Conservation (phyloP, 1,140 invertebrate genomes). For the Euglossa dilemma region DNA sequence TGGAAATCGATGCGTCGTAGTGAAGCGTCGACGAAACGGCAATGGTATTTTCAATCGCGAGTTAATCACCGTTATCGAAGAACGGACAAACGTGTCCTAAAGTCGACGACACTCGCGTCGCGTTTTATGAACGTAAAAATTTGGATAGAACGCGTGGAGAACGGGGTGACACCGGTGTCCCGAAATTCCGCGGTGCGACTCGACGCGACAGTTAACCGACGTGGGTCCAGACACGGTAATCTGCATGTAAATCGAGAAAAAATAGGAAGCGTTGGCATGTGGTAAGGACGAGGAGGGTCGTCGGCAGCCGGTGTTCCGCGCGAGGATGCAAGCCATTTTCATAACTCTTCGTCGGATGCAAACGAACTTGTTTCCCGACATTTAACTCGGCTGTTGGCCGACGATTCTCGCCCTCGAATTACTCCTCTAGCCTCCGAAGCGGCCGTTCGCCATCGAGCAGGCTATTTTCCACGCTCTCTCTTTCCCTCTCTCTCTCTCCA, state of each 20-base stretch:
- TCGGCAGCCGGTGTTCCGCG: background rate
- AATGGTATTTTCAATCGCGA: no score
- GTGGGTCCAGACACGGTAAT: conserved; percentile 30
- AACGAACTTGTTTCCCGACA: background rate
- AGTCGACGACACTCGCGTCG: no score
- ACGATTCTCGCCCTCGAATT: background rate
- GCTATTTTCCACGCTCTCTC: background rate
- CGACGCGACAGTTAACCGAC: background rate
- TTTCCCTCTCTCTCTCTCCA: no score
- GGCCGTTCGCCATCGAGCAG: background rate
- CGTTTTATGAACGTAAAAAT: no score
- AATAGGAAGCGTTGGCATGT: conserved; percentile 41
- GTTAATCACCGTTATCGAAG: no score
- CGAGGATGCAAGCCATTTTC: background rate
- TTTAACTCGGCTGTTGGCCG: background rate
- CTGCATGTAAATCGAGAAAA: conserved; percentile 64
- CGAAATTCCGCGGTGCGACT: no score
- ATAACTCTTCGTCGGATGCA: background rate
- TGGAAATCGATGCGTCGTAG: no score
- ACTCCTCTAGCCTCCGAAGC: background rate
- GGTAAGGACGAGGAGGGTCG: background rate
- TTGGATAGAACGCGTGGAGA: background rate
- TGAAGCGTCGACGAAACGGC: no score
- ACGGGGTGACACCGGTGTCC: background rate
- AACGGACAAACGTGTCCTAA: no score